phyloP scores from a whole-genome alignment of 2,888 invertebrate genomes.

The Hoplodrina ambigua region DNA sequence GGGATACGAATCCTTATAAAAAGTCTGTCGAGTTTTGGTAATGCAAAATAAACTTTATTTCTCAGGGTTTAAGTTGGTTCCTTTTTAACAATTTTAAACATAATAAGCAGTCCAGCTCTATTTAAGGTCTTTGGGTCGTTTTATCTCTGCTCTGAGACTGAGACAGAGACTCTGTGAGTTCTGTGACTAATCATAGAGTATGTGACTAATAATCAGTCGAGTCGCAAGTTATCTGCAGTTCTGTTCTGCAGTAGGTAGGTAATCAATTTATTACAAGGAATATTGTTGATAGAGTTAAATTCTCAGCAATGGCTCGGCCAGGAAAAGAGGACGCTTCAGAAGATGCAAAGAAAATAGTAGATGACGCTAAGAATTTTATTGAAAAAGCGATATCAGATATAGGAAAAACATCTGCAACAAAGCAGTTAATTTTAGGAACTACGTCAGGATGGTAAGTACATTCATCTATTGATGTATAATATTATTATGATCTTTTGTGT shows the following conservation, averaged over 20 bases:
- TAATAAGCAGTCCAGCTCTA: too few species aligned
- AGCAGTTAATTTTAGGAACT: conserved; percentile 96
- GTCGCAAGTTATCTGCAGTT: too few species aligned
- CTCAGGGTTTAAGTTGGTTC: too few species aligned
- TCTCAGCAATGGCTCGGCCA: conserved; percentile 80
- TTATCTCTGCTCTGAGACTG: too few species aligned
- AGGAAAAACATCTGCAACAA: conserved; percentile 95
- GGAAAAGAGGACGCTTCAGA: conserved; percentile 87
- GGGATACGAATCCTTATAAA: too few species aligned
- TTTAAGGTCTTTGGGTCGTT: too few species aligned
- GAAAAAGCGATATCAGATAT: conserved; percentile 95
- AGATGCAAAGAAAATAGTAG: conserved; percentile 91
- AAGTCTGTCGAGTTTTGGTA: too few species aligned
- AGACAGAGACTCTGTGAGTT: too few species aligned
- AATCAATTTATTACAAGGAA: neutral
- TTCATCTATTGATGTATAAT: conserved; percentile 3
- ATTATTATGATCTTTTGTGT: neutral
- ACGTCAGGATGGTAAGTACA: conserved; percentile 95
- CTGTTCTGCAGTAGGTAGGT: neutral
- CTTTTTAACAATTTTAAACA: too few species aligned
- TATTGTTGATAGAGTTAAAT: neutral
- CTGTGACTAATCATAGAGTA: too few species aligned
- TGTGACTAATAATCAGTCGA: too few species aligned
- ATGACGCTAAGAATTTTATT: conserved; percentile 93
- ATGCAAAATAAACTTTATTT: too few species aligned